These are phyloP conservation scores for Clusia tigrina DNA, from an alignment of 2,888 invertebrate species.

Conservation along the genomic window DNA sequence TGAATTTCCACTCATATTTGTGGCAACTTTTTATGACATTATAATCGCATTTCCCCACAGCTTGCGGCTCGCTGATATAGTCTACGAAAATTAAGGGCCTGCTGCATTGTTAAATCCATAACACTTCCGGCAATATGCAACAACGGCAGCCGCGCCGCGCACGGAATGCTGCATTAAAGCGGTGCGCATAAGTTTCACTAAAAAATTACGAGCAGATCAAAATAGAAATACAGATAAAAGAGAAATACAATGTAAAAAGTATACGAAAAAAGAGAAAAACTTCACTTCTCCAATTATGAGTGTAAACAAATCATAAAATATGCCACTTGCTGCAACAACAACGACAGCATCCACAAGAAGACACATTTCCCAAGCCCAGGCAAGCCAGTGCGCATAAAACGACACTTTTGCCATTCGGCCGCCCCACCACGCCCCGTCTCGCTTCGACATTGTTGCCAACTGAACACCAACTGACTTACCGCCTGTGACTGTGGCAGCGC, in stretches of 20 bases:
- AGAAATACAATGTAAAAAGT: neutral
- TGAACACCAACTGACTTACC: too few species aligned
- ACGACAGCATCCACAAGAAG: too few species aligned
- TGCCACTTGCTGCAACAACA: too few species aligned
- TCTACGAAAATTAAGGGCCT: neutral
- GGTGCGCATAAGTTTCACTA: neutral
- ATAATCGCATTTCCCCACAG: neutral
- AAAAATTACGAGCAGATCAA: too few species aligned
- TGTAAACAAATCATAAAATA: conserved; percentile 3
- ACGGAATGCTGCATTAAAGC: neutral
- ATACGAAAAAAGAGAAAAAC: neutral
- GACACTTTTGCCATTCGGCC: too few species aligned
- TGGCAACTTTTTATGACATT: neutral
- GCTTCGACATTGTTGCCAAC: too few species aligned
- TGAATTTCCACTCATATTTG: neutral
- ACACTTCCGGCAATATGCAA: conserved; percentile 5
- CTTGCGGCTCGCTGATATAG: neutral
- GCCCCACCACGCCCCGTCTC: too few species aligned
- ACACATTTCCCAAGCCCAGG: too few species aligned
- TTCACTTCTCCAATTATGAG: neutral
- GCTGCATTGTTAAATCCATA: neutral
- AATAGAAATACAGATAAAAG: too few species aligned
- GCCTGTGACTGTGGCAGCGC: too few species aligned
- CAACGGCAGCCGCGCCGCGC: neutral
- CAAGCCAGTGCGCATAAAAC: too few species aligned